A percentile compares a stretch with the other conserved stretches of the same genome.
Evolutionary conservation across 2,888 invertebrate species (phyloP).

Genomic region (Polylopha cassiicola): DNA sequence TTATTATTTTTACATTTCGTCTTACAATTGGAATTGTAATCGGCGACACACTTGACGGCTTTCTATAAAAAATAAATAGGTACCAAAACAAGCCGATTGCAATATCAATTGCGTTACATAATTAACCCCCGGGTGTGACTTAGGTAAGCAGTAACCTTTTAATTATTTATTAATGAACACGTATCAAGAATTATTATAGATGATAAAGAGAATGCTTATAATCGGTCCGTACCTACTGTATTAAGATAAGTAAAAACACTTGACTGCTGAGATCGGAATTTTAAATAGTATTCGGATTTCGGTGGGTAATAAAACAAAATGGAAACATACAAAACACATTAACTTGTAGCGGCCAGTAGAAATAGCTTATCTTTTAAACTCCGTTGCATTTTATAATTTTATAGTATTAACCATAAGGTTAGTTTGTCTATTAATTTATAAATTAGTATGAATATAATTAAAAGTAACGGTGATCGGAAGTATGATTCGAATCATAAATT

Average conservation of each 20-base stretch:
- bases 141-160: too few species aligned
- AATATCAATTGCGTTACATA: too few species aligned
- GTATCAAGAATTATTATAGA: too few species aligned
- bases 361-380: conserved; percentile 12
- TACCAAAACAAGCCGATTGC: too few species aligned
- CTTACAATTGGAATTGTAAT: too few species aligned
- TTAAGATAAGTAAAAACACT: not conserved
- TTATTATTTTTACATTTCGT: too few species aligned
- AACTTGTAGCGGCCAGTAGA: conserved; percentile 12
- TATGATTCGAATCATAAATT: conserved; percentile 1
- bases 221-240: too few species aligned
- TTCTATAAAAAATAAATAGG: too few species aligned
- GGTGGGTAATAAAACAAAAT: conserved; percentile 14
- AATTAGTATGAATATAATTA: conserved; percentile 5
- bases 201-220: too few species aligned
- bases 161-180: too few species aligned
- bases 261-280: not conserved
- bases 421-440: conserved; percentile 9
- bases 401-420: conserved; percentile 4
- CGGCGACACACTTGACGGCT: too few species aligned
- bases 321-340: conserved; percentile 17
- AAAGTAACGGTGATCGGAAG: conserved; percentile 7
- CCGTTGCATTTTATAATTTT: conserved; percentile 2
- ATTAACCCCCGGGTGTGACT: too few species aligned
- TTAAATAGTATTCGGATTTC: conserved; percentile 3